Conservation (phyloP, 2,888 invertebrate species). For the Perizoma flavofasciatum region DNA sequence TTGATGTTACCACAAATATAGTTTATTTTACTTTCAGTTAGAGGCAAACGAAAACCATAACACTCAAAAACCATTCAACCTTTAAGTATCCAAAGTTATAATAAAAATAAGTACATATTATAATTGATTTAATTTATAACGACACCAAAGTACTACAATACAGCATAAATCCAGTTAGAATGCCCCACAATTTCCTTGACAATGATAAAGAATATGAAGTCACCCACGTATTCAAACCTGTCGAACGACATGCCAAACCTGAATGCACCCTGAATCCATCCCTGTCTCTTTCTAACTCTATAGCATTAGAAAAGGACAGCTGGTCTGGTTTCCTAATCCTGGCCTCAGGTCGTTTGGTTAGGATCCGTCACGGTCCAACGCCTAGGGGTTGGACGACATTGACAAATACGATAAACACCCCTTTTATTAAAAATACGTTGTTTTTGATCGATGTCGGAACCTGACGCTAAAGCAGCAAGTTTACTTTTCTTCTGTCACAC, state of each 20-base stretch:
- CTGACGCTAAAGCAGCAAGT: conserved; percentile 35
- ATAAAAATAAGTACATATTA: neutral
- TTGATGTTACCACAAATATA: too few species aligned
- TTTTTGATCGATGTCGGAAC: conserved; percentile 46
- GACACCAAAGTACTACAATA: conserved; percentile 26
- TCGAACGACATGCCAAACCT: conserved; percentile 57
- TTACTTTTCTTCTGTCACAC: conserved; percentile 42
- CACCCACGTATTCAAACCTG: conserved; percentile 64
- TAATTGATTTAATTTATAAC: conserved; percentile 19
- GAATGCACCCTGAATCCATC: conserved; percentile 47
- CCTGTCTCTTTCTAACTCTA: conserved; percentile 37
- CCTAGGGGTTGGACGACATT: conserved; percentile 66
- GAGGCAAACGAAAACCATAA: too few species aligned
- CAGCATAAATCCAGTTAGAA: conserved; percentile 28
- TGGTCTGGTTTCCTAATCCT: conserved; percentile 62
- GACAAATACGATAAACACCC: conserved; percentile 60
- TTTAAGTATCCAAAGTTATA: neutral
- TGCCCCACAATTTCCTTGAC: conserved; percentile 39
- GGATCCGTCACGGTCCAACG: conserved; percentile 73
- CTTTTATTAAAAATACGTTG: conserved; percentile 44
- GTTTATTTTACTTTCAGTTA: too few species aligned
- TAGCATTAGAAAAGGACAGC: conserved; percentile 8
- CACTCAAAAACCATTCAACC: too few species aligned
- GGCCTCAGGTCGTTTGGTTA: conserved; percentile 71
- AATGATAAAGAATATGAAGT: conserved; percentile 50